Conservation (phyloP, 2,888 invertebrate species). For the Ophion costatus region DNA sequence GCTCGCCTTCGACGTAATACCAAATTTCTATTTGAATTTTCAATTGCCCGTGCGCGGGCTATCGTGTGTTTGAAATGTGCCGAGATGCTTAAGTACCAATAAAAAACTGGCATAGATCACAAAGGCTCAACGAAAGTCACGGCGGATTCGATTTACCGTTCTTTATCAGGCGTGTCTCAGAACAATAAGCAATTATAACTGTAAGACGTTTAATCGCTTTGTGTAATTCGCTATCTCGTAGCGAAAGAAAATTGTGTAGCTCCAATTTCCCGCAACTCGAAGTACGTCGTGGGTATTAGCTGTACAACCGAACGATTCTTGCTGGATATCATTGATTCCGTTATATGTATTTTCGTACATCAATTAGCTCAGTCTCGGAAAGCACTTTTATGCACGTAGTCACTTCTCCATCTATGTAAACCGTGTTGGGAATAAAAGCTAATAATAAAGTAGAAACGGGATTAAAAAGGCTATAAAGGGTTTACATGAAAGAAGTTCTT, state of each 20-base stretch:
- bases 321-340: constrained; percentile 20
- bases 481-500: background rate
- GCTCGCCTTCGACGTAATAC: background rate
- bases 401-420: background rate
- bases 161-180: constrained; percentile 30
- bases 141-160: constrained; percentile 42
- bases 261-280: constrained; percentile 12
- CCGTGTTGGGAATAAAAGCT: constrained; percentile 11
- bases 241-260: background rate
- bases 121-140: background rate
- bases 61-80: background rate
- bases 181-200: constrained; percentile 63
- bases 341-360: constrained; percentile 51
- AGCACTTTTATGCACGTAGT: constrained; percentile 13
- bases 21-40: background rate
- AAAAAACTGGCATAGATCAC: constrained; percentile 31
- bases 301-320: constrained; percentile 9
- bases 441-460: background rate
- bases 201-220: constrained; percentile 52
- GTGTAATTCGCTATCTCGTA: constrained; percentile 25
- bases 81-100: background rate
- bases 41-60: too few relatives aligned
- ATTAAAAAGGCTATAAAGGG: background rate
- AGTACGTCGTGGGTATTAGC: constrained; percentile 24
- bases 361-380: constrained; percentile 36